Conservation (phyloP, 2,888 invertebrate genomes). For the Baccha elongata region DNA sequence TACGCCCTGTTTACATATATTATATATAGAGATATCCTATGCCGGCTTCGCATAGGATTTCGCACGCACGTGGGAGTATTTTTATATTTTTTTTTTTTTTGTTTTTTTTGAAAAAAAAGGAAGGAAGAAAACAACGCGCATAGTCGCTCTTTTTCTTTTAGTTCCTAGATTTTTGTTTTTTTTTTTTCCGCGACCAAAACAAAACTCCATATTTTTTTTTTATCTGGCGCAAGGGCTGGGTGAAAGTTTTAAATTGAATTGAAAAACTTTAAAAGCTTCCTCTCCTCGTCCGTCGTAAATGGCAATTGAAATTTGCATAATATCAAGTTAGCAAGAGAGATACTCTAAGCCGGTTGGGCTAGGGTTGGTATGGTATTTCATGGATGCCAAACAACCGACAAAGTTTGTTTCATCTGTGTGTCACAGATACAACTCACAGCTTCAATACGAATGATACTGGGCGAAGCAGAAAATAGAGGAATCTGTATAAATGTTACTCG, state of each 20-base stretch:
- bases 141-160: constrained; percentile 52
- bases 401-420: constrained; percentile 47
- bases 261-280: constrained; percentile 49
- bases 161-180: neutral
- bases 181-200: constrained; percentile 22
- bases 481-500: constrained; percentile 73
- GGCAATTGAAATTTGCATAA: constrained; percentile 40
- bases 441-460: constrained; percentile 24
- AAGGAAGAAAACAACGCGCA: constrained; percentile 53
- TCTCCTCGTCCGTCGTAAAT: neutral
- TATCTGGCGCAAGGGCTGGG: constrained; percentile 74
- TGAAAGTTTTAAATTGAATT: constrained; percentile 75
- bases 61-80: constrained; percentile 68
- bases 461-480: constrained; percentile 17
- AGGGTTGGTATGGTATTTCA: constrained; percentile 41
- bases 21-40: neutral
- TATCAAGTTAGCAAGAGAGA: neutral
- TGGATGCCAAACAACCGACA: constrained; percentile 19
- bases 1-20: neutral
- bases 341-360: constrained; percentile 60
- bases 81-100: constrained; percentile 39
- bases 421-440: constrained; percentile 49
- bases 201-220: constrained; percentile 7
- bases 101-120: neutral
- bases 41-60: constrained; percentile 53